A percentile compares a stretch with the other conserved stretches of the same genome.
These are phyloP conservation scores for Prionailurus viverrinus DNA, from an alignment of 2,113 vertebrate genomes.

Conservation along the genomic window DNA sequence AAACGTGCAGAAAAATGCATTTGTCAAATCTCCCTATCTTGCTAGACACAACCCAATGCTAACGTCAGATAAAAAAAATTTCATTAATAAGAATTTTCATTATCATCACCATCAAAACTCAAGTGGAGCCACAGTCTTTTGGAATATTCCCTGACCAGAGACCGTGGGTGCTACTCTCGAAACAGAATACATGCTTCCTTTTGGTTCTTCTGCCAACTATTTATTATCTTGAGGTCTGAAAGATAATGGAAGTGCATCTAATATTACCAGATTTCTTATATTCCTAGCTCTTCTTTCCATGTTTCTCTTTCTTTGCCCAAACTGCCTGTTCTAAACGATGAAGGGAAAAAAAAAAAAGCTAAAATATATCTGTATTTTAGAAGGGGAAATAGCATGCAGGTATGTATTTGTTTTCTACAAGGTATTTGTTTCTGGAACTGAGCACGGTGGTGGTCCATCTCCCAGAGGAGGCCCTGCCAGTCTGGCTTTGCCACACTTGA, in stretches of 20 bases:
- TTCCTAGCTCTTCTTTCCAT: neutral
- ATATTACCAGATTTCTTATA: neutral
- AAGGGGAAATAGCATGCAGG: neutral
- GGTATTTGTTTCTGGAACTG: neutral
- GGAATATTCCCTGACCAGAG: neutral
- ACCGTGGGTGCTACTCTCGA: neutral
- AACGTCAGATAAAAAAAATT: neutral
- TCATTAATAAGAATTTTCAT: neutral
- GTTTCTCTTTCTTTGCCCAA: neutral
- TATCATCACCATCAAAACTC: neutral
- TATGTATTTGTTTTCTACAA: neutral
- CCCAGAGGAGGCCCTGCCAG: neutral
- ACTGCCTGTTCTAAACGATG: neutral
- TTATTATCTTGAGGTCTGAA: neutral
- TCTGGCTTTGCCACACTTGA: accelerated
- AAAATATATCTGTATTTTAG: neutral
- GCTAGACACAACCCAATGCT: no score
- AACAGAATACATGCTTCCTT: neutral
- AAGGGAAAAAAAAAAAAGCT: neutral
- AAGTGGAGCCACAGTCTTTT: accelerated
- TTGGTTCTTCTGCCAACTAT: neutral
- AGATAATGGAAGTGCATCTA: neutral
- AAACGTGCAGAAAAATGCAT: neutral
- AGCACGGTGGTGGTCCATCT: neutral
- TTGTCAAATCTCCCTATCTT: neutral